Conservation (phyloP, 2,888 invertebrate genomes). For the Leptura quadrifasciata region DNA sequence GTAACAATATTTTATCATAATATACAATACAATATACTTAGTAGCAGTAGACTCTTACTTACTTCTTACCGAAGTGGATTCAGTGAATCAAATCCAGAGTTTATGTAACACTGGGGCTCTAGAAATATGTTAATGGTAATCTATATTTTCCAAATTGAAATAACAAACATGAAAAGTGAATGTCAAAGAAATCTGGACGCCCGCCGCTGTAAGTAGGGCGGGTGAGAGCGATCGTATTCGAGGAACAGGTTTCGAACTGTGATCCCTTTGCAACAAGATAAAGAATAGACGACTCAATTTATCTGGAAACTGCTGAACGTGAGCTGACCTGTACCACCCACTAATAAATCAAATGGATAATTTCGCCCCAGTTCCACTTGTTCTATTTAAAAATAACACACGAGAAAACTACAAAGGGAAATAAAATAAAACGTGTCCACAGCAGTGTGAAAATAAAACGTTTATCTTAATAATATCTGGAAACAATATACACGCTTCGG, state of each 20-base stretch:
- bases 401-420: constrained; percentile 40
- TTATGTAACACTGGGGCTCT: too few relatives aligned
- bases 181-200: not conserved
- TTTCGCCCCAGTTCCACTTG: constrained; percentile 34
- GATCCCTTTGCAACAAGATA: constrained; percentile 41
- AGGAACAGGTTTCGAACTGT: constrained; percentile 20
- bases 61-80: too few relatives aligned
- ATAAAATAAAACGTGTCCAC: constrained; percentile 48
- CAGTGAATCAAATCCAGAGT: too few relatives aligned
- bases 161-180: not conserved
- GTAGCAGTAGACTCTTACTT: too few relatives aligned
- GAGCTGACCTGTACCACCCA: constrained; percentile 44
- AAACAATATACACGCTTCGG: constrained; percentile 46
- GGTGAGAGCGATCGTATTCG: not conserved
- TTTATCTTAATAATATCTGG: constrained; percentile 55
- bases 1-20: too few relatives aligned
- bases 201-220: constrained; percentile 17
- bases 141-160: not conserved
- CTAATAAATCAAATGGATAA: constrained; percentile 48
- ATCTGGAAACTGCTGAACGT: constrained; percentile 49
- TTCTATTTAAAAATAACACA: constrained; percentile 44
- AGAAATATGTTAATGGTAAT: too few relatives aligned
- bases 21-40: too few relatives aligned
- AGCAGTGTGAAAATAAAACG: constrained; percentile 55
- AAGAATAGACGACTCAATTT: constrained; percentile 52